Evolutionary conservation across 2,888 invertebrate genomes (phyloP).

Genomic region (Aleiodes leptofemur): DNA sequence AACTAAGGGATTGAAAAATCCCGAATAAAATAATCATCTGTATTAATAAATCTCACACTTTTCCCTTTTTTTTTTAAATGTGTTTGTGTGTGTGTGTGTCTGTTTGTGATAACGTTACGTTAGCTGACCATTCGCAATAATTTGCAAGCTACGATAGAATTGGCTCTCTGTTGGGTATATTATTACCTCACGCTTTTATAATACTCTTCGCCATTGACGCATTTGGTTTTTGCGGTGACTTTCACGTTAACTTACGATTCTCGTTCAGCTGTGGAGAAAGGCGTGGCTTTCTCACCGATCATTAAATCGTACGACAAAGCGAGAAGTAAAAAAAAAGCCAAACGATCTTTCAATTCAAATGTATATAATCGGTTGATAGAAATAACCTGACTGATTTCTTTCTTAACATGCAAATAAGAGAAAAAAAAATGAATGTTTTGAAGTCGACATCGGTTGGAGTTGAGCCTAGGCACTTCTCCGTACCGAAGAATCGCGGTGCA

Average conservation of each 20-base stretch:
- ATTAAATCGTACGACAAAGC: slow-evolving; percentile 11
- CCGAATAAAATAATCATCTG: background rate
- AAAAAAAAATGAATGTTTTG: background rate
- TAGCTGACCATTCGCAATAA: too few relatives aligned
- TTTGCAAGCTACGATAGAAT: too few relatives aligned
- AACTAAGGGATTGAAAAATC: background rate
- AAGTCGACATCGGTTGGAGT: background rate
- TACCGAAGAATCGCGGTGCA: slow-evolving; percentile 53
- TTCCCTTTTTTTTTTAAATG: background rate
- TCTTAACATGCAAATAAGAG: background rate
- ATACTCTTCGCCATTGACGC: too few relatives aligned
- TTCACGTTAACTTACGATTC: slow-evolving; percentile 16
- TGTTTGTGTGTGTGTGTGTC: too few relatives aligned
- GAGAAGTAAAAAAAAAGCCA: background rate
- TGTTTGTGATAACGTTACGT: too few relatives aligned
- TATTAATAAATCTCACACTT: background rate
- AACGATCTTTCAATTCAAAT: slow-evolving; percentile 6
- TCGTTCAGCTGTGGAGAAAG: slow-evolving; percentile 41
- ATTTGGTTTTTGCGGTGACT: background rate
- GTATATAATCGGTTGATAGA: background rate
- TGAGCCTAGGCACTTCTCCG: background rate
- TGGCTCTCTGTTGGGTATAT: too few relatives aligned
- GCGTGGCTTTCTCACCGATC: slow-evolving; percentile 54
- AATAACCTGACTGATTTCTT: background rate
- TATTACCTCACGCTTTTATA: too few relatives aligned